Evolutionary conservation across 1,140 invertebrate species (phyloP).

Genomic region (Drosophila sp.): DNA sequence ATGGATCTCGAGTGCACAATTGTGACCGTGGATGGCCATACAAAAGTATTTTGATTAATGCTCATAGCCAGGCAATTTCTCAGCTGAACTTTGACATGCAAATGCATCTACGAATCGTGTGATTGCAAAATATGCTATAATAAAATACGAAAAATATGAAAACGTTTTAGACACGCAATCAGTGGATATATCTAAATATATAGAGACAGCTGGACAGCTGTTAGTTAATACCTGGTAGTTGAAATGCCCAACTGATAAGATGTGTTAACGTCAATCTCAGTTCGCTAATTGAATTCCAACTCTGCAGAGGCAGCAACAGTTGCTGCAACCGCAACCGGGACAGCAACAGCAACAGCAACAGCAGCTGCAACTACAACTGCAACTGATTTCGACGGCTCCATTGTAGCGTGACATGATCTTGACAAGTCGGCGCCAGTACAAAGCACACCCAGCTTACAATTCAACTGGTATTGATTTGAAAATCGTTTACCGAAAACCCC

Average conservation of each 20-base stretch:
- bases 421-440: constrained; percentile 42
- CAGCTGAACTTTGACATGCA: constrained; percentile 66
- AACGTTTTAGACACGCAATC: constrained; percentile 10
- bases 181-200: not conserved
- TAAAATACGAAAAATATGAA: not conserved
- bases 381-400: constrained; percentile 62
- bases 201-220: constrained; percentile 16
- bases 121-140: constrained; percentile 34
- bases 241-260: constrained; percentile 34
- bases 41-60: constrained; percentile 74
- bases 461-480: constrained; percentile 40
- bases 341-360: constrained; percentile 1
- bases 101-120: constrained; percentile 29
- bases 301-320: constrained; percentile 24
- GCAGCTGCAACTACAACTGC: constrained; percentile 11
- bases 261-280: constrained; percentile 39
- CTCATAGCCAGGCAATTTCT: constrained; percentile 26
- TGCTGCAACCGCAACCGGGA: not conserved
- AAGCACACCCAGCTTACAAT: constrained; percentile 17
- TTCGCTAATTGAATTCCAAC: constrained; percentile 42
- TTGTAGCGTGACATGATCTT: constrained; percentile 68
- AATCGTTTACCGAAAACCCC: constrained; percentile 16
- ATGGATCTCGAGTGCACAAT: constrained; percentile 40
- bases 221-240: constrained; percentile 20
- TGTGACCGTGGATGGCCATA: constrained; percentile 35